Conservation (phyloP, 2,888 invertebrate genomes). For the Calameuta filiformis region DNA sequence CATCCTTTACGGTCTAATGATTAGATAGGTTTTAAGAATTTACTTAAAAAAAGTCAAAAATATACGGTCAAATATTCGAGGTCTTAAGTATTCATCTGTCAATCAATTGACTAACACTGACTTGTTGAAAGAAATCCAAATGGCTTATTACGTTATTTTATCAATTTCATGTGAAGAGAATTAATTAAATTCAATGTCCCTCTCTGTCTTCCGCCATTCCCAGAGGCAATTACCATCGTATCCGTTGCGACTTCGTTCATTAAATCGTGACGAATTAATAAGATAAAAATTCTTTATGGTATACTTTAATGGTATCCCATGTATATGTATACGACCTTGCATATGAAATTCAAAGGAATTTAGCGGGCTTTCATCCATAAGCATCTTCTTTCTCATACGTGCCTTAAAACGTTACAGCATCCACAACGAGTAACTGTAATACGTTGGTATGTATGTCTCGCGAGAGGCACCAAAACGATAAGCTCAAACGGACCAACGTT, state of each 20-base stretch:
- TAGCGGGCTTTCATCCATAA: not conserved
- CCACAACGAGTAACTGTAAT: not conserved
- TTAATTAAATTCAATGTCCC: not conserved
- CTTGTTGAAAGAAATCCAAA: not conserved
- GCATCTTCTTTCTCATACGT: not conserved
- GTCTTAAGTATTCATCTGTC: not conserved
- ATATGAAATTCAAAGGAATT: not conserved
- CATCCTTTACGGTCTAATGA: no score
- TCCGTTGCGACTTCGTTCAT: not conserved
- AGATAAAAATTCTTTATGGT: not conserved
- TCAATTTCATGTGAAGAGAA: not conserved
- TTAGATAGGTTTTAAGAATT: no score
- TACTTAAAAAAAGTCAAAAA: not conserved
- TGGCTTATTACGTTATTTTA: not conserved
- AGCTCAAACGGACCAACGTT: not conserved
- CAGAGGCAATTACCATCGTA: not conserved
- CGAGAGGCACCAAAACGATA: not conserved
- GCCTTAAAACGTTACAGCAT: not conserved
- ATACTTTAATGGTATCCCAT: not conserved
- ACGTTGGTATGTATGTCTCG: not conserved
- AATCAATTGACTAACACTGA: not conserved
- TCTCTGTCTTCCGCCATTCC: not conserved
- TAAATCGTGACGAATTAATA: not conserved
- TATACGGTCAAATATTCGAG: not conserved
- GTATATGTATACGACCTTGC: not conserved